Conservation (phyloP, 1,140 invertebrate genomes). For the Vanessa atalanta region DNA sequence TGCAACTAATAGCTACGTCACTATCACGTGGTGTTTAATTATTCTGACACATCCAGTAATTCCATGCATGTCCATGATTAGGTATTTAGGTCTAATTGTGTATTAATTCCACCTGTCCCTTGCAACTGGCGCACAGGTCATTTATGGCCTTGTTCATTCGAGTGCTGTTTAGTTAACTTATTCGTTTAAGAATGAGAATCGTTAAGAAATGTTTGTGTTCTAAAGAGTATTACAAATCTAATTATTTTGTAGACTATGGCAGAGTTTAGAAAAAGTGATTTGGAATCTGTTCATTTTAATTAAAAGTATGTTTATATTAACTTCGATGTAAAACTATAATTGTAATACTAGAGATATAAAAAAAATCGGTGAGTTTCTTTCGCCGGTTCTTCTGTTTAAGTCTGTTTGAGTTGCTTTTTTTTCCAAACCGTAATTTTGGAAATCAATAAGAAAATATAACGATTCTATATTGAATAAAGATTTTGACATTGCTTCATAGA, state of each 20-base stretch:
- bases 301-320: too few relatives aligned
- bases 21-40: constrained; percentile 3
- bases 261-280: too few relatives aligned
- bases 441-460: too few relatives aligned
- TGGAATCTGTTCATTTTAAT: too few relatives aligned
- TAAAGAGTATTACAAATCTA: too few relatives aligned
- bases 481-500: too few relatives aligned
- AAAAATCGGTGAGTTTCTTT: too few relatives aligned
- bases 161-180: background rate
- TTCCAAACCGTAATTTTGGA: too few relatives aligned
- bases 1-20: constrained; percentile 3
- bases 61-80: background rate
- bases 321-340: background rate
- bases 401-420: too few relatives aligned
- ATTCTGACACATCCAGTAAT: background rate
- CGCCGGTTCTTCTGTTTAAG: too few relatives aligned
- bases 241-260: too few relatives aligned
- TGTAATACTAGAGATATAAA: background rate
- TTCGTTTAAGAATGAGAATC: background rate
- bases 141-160: background rate
- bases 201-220: background rate
- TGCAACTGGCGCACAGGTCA: constrained; percentile 2
- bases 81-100: constrained; percentile 1
- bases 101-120: constrained; percentile 7
- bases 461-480: too few relatives aligned